Evolutionary conservation across 2,797 vertebrate genomes (phyloP).

Genomic region (Enteromius viviparus): DNA sequence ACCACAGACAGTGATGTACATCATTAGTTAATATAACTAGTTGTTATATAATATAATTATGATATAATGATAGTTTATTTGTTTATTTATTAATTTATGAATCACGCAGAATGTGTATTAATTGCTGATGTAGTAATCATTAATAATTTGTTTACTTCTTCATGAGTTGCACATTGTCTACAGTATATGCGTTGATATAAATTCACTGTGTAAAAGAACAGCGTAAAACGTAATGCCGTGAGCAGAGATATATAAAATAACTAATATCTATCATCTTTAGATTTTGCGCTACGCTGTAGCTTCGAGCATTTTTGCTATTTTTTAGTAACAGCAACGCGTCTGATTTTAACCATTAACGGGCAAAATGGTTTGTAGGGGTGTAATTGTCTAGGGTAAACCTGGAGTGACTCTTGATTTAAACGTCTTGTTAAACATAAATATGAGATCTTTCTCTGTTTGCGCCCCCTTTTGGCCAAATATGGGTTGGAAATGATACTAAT

Average conservation of each 20-base stretch:
- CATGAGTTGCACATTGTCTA: no score
- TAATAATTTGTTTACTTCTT: no score
- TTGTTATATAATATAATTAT: no score
- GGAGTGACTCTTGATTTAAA: neutral
- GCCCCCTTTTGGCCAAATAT: neutral
- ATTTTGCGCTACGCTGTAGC: neutral
- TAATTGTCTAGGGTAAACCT: no score
- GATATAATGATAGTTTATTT: no score
- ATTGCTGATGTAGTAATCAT: no score
- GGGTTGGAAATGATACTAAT: neutral
- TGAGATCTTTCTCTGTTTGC: neutral
- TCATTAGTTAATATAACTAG: no score
- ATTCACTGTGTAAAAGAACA: rapidly evolving
- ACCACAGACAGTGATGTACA: no score
- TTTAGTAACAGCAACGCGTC: neutral
- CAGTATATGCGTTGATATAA: neutral
- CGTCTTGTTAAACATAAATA: neutral
- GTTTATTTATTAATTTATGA: no score
- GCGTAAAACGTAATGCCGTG: neutral
- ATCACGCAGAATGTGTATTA: no score
- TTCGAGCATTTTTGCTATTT: neutral
- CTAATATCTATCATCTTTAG: neutral
- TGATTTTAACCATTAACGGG: neutral
- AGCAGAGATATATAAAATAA: neutral
- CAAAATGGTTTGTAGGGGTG: neutral